Base-by-base conservation (phyloP, 1,140 invertebrate species). In the Acromyrmex echinatior region DNA sequence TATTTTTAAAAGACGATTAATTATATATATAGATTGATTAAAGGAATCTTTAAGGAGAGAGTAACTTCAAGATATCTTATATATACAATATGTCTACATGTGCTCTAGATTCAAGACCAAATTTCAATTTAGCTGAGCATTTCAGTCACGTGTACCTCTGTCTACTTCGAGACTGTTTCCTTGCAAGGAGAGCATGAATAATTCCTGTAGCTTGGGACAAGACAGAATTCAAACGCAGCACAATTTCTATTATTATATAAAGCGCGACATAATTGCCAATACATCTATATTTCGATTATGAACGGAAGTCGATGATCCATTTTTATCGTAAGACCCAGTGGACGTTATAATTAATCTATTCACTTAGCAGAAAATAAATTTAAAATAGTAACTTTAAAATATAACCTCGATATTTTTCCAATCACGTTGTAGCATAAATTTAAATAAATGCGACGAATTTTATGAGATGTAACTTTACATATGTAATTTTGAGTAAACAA, bases 41-140 rank as follows among this genome's bases (percentile, higher is more conserved):
- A 35, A 56, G 39, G 14, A 28, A 31, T 60, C 5, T 21, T 12
- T 14, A 28, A 25, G 80, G 7, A 51, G 14, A 51, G 66, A 51
- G 45, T 68, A 18, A 58, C 7, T 80, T 4, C 16, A 31, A 66
- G 53, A 49, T 18, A 68, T 39, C 21, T 49, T 58, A 35, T 10
- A 0, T 60, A 45, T 21, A 68, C n/a, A 28, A 49, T 25, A 51
- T 28, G 35, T 56, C 45, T 80, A 63, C 78, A 71, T 66, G 65
- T 84, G 89, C 58, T 91, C 89, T 71, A 90, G 88, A 90, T 90
- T 90, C 88, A 71, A 86, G 81, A 74, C 76, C 87, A 71, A 90
- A 91, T 91, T 90, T 90, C 90, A 90, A 86, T 91, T 91, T 91
- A 56, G 62, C 87, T 86, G 78, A 90, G 77, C 86, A 91, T 90